Base-by-base conservation (phyloP, 2,888 invertebrate species). In the Chaetogeoica ovagalla region DNA sequence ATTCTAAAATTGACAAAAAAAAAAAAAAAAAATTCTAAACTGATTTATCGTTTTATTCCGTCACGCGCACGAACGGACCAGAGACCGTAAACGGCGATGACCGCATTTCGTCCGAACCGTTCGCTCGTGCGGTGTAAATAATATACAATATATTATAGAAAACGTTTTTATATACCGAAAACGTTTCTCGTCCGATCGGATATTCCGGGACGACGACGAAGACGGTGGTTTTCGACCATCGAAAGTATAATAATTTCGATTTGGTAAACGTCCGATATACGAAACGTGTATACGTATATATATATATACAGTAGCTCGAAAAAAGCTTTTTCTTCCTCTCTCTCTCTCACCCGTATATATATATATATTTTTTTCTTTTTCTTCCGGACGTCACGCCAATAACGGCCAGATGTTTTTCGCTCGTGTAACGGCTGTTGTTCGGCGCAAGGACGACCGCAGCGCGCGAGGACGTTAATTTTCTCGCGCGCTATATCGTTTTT, bases 381-480 rank as follows among this genome's bases (percentile, higher is more conserved):
- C 7, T 15, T 23, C n/a, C 55, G 37, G 63, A 74, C 73, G 37
- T 21, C 23, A 21, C 62, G 65, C 65, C 74, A 65, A 74, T 74
- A 74, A 74, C 65, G 55, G 21, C 74, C 74, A 74, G 74, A 74
- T 74, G 74, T 74, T 74, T 63, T 63, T 52, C 11, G 21, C 73
- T 62, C 65, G 39, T 52, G 73, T 74, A 74, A 74, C 74, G 74
- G 74, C 74, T 74, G 74, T 62, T 73, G 73, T 62, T 60, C 62
- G 11, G 62, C 30, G 62, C 30, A 2, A 21, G n/a, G 39, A 39
- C 74, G 23, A 39, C 74, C 55, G 39, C 21, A 65, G 39, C 55
- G 63, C 52, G 37, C 52, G 63, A 13, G 9, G n/a, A 57, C 65
- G 74, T 74, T 74, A 74, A 74, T 65, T 65, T 65, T 57, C 65